phyloP scores from a whole-genome alignment of 2,113 vertebrate genomes.

The Ochotona curzoniae region DNA sequence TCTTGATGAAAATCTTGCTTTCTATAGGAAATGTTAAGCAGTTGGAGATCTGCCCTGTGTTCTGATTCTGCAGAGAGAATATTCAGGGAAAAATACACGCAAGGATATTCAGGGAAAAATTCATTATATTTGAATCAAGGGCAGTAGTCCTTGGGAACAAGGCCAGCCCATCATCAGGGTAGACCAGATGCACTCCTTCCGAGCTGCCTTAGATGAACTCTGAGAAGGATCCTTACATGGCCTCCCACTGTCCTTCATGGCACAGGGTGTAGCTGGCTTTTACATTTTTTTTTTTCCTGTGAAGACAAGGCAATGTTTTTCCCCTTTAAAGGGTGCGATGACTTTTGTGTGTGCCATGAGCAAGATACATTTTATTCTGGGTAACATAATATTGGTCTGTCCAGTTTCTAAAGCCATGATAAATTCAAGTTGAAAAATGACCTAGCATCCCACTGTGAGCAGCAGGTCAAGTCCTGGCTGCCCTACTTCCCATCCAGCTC shows the following conservation, averaged over 20 bases:
- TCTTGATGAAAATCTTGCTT: background rate
- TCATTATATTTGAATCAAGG: background rate
- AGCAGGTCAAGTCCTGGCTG: no score
- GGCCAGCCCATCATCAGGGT: background rate
- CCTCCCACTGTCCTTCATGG: background rate
- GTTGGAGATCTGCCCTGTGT: background rate
- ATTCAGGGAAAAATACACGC: background rate
- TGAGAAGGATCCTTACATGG: no score
- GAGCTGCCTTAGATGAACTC: background rate
- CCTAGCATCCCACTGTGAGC: no score
- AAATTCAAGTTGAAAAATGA: conserved; percentile 64
- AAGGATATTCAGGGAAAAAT: background rate
- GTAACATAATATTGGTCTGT: conserved; percentile 45
- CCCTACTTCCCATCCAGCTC: no score
- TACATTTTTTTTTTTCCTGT: background rate
- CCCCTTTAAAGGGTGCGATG: background rate
- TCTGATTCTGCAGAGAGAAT: conserved; percentile 23
- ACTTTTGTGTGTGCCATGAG: conserved; percentile 16
- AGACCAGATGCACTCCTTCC: background rate
- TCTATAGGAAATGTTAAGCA: conserved; percentile 31
- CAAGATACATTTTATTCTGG: conserved; percentile 53
- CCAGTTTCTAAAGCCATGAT: conserved; percentile 10
- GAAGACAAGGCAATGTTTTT: background rate
- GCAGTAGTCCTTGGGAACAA: background rate
- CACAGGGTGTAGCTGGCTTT: background rate